Evolutionary conservation across 2,888 invertebrate genomes (phyloP).

Genomic region (Listrodromus nycthemerus): DNA sequence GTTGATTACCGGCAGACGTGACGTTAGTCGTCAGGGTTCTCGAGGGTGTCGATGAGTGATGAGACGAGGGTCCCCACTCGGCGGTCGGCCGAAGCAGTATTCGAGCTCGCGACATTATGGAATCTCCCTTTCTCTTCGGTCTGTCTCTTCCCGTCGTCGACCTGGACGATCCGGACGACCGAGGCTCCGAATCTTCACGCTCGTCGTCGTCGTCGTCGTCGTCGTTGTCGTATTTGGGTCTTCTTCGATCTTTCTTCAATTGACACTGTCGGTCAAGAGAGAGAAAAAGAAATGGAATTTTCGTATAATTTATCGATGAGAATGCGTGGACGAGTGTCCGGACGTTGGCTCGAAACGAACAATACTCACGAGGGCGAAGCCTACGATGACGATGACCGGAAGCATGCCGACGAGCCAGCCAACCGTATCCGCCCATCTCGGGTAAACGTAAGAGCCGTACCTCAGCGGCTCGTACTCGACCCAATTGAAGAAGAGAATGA

Average conservation of each 20-base stretch:
- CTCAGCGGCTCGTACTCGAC: slow-evolving; percentile 91
- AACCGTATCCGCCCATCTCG: slow-evolving; percentile 91
- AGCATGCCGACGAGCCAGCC: slow-evolving; percentile 92
- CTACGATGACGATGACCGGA: slow-evolving; percentile 89
- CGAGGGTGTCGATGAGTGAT: slow-evolving; percentile 81
- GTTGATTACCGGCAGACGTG: slow-evolving; percentile 76
- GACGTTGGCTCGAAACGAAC: not conserved
- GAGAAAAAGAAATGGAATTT: slow-evolving; percentile 6
- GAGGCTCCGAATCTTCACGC: slow-evolving; percentile 72
- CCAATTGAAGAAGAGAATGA: slow-evolving; percentile 92
- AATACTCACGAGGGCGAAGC: slow-evolving; percentile 79
- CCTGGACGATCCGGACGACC: slow-evolving; percentile 62
- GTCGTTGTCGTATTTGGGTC: slow-evolving; percentile 75
- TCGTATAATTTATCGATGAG: not conserved
- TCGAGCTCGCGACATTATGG: slow-evolving; percentile 84
- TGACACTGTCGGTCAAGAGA: slow-evolving; percentile 72
- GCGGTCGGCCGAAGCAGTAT: slow-evolving; percentile 89
- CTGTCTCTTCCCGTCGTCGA: slow-evolving; percentile 58
- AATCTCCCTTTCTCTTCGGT: slow-evolving; percentile 51
- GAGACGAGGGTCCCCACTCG: slow-evolving; percentile 89
- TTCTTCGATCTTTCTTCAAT: slow-evolving; percentile 72
- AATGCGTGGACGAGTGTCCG: not conserved
- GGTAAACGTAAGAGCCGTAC: slow-evolving; percentile 91
- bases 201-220: slow-evolving; percentile 77
- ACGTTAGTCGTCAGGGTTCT: slow-evolving; percentile 77